Conservation (phyloP, 1,140 invertebrate genomes). For the Ceratina calcarata region DNA sequence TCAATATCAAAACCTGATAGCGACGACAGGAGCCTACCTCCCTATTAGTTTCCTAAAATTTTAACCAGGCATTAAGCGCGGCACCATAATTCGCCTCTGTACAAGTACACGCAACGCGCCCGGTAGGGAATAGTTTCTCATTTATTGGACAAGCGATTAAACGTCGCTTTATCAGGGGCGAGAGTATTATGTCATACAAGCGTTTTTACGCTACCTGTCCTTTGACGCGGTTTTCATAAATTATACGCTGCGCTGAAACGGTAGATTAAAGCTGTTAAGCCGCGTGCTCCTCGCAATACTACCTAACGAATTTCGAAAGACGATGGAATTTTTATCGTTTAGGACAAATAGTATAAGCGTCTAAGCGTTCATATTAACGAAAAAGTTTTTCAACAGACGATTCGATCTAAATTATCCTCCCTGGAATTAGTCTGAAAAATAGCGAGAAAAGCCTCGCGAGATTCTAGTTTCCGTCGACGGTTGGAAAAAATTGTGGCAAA, state of each 20-base stretch:
- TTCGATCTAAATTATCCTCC: background rate
- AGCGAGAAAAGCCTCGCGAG: background rate
- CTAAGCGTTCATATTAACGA: no score
- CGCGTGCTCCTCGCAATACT: no score
- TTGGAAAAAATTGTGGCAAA: background rate
- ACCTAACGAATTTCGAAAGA: background rate
- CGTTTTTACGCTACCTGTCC: conserved; percentile 10
- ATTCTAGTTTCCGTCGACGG: background rate
- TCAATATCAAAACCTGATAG: no score
- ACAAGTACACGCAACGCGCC: background rate
- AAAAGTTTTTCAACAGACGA: background rate
- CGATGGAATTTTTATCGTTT: background rate
- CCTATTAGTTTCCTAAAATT: background rate
- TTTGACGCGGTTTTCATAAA: conserved; percentile 31
- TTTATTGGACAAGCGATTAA: conserved; percentile 35
- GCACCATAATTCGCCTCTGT: background rate
- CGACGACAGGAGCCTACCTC: background rate
- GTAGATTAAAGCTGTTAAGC: conserved; percentile 10
- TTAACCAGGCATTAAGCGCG: background rate
- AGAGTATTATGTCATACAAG: conserved; percentile 20
- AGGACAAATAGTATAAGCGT: no score
- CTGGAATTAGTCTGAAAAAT: background rate
- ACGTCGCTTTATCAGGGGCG: conserved; percentile 18
- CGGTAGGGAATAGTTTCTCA: conserved; percentile 11
- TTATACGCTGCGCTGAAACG: background rate